Base-by-base conservation (phyloP, 1,140 invertebrate species). In the Odontomachus brunneus region DNA sequence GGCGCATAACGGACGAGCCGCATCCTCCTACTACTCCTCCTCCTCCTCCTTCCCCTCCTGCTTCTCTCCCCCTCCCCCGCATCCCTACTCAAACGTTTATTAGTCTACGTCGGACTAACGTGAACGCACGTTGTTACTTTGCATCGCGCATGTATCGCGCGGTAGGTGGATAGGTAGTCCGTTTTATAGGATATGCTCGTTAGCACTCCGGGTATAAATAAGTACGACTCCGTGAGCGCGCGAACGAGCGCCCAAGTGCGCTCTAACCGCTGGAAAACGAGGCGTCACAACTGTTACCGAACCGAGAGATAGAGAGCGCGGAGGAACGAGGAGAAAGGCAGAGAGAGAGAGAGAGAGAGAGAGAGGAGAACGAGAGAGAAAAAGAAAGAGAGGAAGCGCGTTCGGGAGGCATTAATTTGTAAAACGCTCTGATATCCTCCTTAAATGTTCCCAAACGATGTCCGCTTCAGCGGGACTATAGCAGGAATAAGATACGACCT, bases 191-290 rank as follows among this genome's bases (percentile, higher is more conserved):
- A 75, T 38, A 24, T 49, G 48, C 44, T 51, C 44, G 19, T 75
- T 75, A 63, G 38, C 51, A 44, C 19, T 17, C 22, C 33, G 38
- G 44, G 22, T 75, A 75, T 51, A 75, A 75, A 71, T 71, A 71
- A 71, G 26, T 60, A 17, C 24, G 33, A 74, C 33, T 71, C 17
- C 19, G 4, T 24, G 57, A 1, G 26, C 49, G 44, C 49, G 49
- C 9, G 38, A 44, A 44, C 38, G 38, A 44, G 38, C 9, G 38
- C 3, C n/a, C 14, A 26, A 51, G 22, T 53, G n/a, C 17, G 55
- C 19, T 17, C 29, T 2, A 75, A 49, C 22, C 17, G 17, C 17
- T 26, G 24, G 17, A 74, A 62, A 74, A 48, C 17, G 38, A 60
- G 38, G 44, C 57, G 22, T 60, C 60, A 44, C 19, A 60, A 48